These are phyloP conservation scores for Trichogramma dendrolimi DNA, from an alignment of 2,888 invertebrate genomes.

Conservation along the genomic window DNA sequence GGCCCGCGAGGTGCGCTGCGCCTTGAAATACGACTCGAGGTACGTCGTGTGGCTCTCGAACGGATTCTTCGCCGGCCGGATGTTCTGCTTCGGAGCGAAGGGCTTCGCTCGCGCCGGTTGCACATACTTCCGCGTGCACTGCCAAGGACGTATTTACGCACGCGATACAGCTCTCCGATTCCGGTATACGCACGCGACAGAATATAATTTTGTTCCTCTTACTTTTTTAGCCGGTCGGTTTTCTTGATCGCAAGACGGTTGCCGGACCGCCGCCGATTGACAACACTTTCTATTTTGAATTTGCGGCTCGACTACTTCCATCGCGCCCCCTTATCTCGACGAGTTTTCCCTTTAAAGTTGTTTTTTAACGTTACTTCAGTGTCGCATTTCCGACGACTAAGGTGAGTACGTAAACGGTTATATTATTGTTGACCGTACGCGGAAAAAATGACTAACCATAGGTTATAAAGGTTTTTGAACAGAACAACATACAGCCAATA, in stretches of 20 bases:
- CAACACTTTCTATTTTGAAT: no score
- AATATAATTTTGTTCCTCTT: background rate
- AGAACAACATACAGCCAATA: background rate
- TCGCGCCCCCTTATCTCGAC: no score
- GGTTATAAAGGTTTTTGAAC: no score
- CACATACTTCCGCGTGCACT: constrained; percentile 42
- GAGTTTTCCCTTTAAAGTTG: no score
- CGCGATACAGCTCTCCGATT: no score
- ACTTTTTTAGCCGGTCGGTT: background rate
- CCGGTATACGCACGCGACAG: background rate
- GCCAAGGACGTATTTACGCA: background rate
- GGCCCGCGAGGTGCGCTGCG: constrained; percentile 25
- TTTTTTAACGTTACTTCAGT: no score
- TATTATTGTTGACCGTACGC: no score
- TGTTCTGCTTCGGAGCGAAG: constrained; percentile 39
- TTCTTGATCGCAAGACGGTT: constrained; percentile 11
- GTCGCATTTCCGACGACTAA: no score
- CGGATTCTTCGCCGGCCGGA: constrained; percentile 38
- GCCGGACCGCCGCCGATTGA: no score
- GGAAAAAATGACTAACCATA: no score
- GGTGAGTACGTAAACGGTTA: no score
- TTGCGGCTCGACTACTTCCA: no score
- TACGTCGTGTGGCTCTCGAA: constrained; percentile 44
- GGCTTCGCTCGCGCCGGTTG: constrained; percentile 44
- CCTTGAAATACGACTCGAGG: constrained; percentile 41